A percentile compares a stretch with the other conserved stretches of the same genome.
These are phyloP conservation scores for Crotalus viridis DNA, from an alignment of 2,113 vertebrate species.

Conservation along the genomic window DNA sequence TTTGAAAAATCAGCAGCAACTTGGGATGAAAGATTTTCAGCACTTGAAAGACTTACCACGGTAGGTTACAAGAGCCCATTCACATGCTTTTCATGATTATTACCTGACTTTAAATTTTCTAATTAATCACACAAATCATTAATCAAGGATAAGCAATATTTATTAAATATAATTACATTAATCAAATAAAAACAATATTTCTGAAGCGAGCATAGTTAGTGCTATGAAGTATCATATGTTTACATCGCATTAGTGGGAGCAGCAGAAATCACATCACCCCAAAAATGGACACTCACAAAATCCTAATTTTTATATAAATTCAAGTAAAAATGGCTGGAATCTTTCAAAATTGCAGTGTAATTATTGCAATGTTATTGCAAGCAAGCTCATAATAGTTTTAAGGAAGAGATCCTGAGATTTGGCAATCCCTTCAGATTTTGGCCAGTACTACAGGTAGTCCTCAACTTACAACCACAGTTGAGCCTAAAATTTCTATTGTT, in stretches of 20 bases:
- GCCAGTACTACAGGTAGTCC: not conserved
- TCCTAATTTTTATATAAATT: not conserved
- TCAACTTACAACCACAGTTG: not conserved
- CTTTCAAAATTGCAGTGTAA: not conserved
- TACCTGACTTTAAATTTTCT: not conserved
- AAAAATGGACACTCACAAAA: not conserved
- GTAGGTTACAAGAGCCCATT: constrained; percentile 65
- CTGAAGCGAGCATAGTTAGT: not conserved
- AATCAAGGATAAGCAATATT: not conserved
- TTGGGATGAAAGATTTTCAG: constrained; percentile 95
- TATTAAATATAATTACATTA: not conserved
- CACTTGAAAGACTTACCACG: constrained; percentile 91
- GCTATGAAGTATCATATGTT: not conserved
- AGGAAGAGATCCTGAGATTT: not conserved
- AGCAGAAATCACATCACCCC: not conserved
- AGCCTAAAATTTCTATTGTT: not conserved
- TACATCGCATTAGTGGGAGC: not conserved
- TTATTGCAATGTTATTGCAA: not conserved
- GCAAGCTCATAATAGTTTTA: not conserved
- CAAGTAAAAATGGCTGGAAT: not conserved
- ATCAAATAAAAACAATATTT: not conserved
- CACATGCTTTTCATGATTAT: not conserved
- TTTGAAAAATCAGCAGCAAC: constrained; percentile 97
- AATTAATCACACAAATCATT: not conserved
- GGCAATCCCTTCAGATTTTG: not conserved